A percentile compares a stretch with the other conserved stretches of the same genome.
Evolutionary conservation across 2,888 invertebrate genomes (phyloP).

Genomic region (Chirona hameri): DNA sequence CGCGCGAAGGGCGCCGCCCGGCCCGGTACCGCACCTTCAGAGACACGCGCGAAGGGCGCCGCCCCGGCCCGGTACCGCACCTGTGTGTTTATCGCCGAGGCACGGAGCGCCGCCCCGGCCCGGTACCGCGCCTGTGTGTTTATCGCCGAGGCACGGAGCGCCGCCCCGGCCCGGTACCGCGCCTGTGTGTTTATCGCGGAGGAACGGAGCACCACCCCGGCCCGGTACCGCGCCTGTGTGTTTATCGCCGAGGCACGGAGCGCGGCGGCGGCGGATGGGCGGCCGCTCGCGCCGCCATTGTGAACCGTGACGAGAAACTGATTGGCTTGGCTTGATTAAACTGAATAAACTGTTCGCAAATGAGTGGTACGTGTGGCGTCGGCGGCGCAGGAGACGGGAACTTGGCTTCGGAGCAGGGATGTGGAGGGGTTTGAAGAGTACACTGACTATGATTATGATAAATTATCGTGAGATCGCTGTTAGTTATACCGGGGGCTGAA

Average conservation of each 20-base stretch:
- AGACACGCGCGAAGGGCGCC: too few relatives aligned
- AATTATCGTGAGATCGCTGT: too few relatives aligned
- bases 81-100: too few relatives aligned
- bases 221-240: neutral
- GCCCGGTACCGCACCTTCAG: too few relatives aligned
- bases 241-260: neutral
- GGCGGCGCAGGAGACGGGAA: too few relatives aligned
- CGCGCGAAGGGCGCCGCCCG: neutral
- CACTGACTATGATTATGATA: too few relatives aligned
- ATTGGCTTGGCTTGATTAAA: slow-evolving; percentile 23
- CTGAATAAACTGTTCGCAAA: slow-evolving; percentile 22
- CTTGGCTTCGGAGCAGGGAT: too few relatives aligned
- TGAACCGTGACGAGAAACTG: neutral
- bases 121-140: neutral
- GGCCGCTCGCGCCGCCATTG: neutral
- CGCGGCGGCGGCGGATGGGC: neutral
- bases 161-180: neutral
- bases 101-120: too few relatives aligned
- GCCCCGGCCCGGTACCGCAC: too few relatives aligned
- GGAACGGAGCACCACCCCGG: neutral
- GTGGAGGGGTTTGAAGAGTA: too few relatives aligned
- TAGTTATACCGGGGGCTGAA: too few relatives aligned
- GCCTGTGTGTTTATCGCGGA: neutral
- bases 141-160: neutral
- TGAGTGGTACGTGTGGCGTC: too few relatives aligned